Conservation (phyloP, 2,797 vertebrate species). For the Gobionotothen gibberifrons region DNA sequence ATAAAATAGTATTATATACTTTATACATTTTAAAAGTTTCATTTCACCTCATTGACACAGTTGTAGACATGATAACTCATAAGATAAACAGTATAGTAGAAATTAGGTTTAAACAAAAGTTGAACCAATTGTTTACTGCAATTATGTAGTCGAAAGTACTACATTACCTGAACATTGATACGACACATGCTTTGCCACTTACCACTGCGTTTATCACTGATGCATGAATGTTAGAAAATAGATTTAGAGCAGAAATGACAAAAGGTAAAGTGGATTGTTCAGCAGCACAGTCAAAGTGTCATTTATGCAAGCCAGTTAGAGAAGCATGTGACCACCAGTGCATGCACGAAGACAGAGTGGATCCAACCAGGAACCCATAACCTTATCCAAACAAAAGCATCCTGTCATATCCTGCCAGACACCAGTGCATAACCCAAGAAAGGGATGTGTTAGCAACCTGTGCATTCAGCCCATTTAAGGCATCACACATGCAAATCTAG, state of each 20-base stretch:
- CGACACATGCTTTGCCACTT: conserved; percentile 68
- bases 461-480: conserved; percentile 41
- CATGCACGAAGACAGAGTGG: conserved; percentile 55
- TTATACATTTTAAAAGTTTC: neutral
- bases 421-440: conserved; percentile 37
- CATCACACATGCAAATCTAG: conserved; percentile 67
- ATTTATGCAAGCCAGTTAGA: conserved; percentile 47
- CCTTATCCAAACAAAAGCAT: conserved; percentile 30
- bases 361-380: conserved; percentile 11
- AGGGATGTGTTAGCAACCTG: conserved; percentile 51
- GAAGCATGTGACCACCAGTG: conserved; percentile 50
- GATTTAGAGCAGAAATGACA: conserved; percentile 59
- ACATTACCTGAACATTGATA: neutral
- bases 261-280: conserved; percentile 37
- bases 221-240: conserved; percentile 84
- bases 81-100: neutral
- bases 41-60: neutral
- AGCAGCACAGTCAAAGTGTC: conserved; percentile 46
- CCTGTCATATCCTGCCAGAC: conserved; percentile 9
- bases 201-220: conserved; percentile 78
- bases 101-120: neutral
- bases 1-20: neutral
- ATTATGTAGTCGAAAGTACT: conserved; percentile 9
- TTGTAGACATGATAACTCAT: neutral
- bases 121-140: neutral